These are phyloP conservation scores for Malurus splendens DNA, from an alignment of 2,797 vertebrate genomes.

Conservation along the genomic window DNA sequence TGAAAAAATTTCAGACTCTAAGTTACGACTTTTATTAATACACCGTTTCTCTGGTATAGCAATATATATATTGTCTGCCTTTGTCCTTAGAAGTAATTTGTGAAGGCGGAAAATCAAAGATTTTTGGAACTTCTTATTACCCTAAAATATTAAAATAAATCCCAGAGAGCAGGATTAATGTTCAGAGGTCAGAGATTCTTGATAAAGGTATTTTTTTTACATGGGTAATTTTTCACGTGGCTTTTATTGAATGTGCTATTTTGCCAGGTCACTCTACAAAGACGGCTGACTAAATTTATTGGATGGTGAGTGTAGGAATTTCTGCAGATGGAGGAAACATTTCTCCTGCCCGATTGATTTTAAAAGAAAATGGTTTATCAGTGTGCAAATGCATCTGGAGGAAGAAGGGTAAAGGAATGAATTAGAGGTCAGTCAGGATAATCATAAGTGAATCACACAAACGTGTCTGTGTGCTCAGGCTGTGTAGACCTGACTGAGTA, in stretches of 20 bases:
- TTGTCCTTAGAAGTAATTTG: not conserved
- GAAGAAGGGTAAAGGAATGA: conserved; percentile 7
- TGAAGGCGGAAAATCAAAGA: conserved; percentile 1
- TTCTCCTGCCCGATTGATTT: not conserved
- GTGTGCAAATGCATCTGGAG: conserved; percentile 15
- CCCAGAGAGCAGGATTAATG: conserved; percentile 9
- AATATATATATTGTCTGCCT: not conserved
- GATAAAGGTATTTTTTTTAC: conserved; percentile 24
- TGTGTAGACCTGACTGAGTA: not conserved
- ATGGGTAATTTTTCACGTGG: not conserved
- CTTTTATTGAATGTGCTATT: not conserved
- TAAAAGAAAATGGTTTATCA: conserved; percentile 33
- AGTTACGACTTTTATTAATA: conserved; percentile 26
- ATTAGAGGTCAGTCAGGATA: conserved; percentile 20
- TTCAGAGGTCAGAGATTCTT: conserved; percentile 11
- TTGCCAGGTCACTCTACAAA: conserved; percentile 14
- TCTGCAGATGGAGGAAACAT: conserved; percentile 11
- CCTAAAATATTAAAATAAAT: conserved; percentile 23
- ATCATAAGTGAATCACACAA: not conserved
- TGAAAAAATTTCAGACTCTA: not conserved
- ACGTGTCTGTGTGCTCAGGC: not conserved
- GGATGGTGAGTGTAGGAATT: not conserved
- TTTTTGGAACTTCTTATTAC: conserved; percentile 17
- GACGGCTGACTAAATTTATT: conserved; percentile 3
- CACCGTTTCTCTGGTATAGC: not conserved